These are phyloP conservation scores for Helostoma temminkii DNA, from an alignment of 2,797 vertebrate species.

Conservation along the genomic window DNA sequence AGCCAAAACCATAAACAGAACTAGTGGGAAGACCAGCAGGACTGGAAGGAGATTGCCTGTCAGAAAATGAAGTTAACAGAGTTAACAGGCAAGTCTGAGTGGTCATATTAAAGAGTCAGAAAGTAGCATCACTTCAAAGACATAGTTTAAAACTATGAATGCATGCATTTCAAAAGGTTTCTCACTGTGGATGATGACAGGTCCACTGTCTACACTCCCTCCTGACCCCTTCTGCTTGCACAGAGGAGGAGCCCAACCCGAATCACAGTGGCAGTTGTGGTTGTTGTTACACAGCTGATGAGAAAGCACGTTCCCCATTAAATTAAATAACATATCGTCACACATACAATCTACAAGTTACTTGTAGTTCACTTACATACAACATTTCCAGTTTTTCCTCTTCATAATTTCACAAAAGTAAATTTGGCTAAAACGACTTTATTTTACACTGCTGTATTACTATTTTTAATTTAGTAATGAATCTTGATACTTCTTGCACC, in stretches of 20 bases:
- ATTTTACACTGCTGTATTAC: no score
- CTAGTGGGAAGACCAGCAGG: slow-evolving; percentile 69
- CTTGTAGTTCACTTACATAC: no score
- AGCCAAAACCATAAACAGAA: slow-evolving; percentile 65
- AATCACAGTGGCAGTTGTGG: slow-evolving; percentile 94
- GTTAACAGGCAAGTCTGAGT: no score
- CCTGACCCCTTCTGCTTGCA: slow-evolving; percentile 88
- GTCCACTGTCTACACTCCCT: slow-evolving; percentile 95
- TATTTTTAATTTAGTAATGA: slow-evolving; percentile 46
- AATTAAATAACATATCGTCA: neutral
- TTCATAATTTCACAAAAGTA: no score
- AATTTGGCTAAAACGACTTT: no score
- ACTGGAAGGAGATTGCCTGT: slow-evolving; percentile 70
- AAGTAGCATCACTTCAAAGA: neutral
- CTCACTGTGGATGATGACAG: slow-evolving; percentile 85
- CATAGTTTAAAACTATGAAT: neutral
- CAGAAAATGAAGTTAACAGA: neutral
- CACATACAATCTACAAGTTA: no score
- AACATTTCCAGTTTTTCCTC: no score
- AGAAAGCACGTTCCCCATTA: slow-evolving; percentile 2
- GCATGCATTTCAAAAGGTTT: neutral
- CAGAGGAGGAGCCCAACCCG: slow-evolving; percentile 92
- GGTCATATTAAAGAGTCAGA: slow-evolving; percentile 27
- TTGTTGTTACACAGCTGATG: slow-evolving; percentile 87
- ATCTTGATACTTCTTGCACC: slow-evolving; percentile 8